Base-by-base conservation (phyloP, 2,797 vertebrate genomes). In the Syngnathus rostellatus region DNA sequence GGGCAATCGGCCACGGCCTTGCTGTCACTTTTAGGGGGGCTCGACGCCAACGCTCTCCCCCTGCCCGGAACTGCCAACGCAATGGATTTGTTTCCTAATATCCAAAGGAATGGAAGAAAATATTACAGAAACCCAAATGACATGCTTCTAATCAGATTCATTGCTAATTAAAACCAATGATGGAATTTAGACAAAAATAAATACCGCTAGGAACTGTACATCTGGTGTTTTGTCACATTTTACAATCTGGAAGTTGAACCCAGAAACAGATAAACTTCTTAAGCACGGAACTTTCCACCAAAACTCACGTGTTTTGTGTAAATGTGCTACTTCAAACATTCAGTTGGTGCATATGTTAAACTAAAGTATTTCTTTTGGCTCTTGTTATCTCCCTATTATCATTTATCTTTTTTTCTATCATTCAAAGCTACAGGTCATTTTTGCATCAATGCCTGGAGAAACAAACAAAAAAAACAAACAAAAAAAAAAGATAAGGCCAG, bases 31-130 rank as follows among this genome's bases (percentile, higher is more conserved):
- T 83, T 19, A 21, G 19, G 17, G 71, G 81, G 72, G 73, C 83
- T 82, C 75, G 80, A 79, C 78, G 71, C 69, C 7, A 62, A 72
- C 74, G 79, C 62, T 41, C 72, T 67, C 75, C 31, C 73, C 70
- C 74, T 77, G 85, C 78, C 74, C 72, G 73, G 77, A 81, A 84
- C 70, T 77, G 77, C 79, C 77, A 81, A 81, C 71, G 80, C 11
- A 37, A 72, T 31, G 77, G 81, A 82, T 85, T 76, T 76, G 81
- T 82, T 87, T 75, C 71, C 77, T 68, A 43, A 60, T 12, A 67
- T 68, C 55, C 60, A 57, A 69, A 68, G 74, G 23, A 78, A 76
- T 51, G 68, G 19, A 69, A 76, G 71, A 68, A 64, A 72, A 68
- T 58, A 54, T 71, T 69, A 66, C 16, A 58, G 48, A 8, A 69